Evolutionary conservation across 1,140 invertebrate genomes (phyloP), one percentile per base, ranked within the genome.

Genomic region (Drosophila watanabei): DNA sequence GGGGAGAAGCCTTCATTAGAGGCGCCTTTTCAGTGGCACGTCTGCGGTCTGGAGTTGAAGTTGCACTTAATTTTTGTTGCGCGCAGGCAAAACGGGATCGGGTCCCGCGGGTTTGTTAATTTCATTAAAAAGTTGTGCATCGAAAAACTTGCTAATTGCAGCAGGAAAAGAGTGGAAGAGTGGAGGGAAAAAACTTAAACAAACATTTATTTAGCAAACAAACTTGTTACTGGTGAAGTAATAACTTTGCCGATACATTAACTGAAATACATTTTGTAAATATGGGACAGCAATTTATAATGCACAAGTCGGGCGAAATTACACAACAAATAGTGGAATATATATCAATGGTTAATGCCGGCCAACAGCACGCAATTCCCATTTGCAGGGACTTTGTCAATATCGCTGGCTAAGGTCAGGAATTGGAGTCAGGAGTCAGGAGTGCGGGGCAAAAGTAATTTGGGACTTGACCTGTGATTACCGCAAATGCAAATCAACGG

Each of bases 71-170:
- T 69, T 49, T 51, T 57, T 71, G 68, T n/a, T 48, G 20, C 64
- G 52, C 68, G 68, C 20, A 49, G 66, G 65, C 33, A 49, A 46
- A 75, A 73, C 69, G 35, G 69, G 52, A 24, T 54, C 32, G 59
- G 49, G 64, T 46, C 71, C 71, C 43, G 68, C 56, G 71, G 71
- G 69, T 28, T 48, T 46, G 41, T 69, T 77, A 77, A 86, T 79
- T 86, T 82, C 75, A 87, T 87, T 86, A 82, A 82, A 87, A 82
- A 85, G 59, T 82, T 86, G 69, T 59, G 64, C 65, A 61, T 61
- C 75, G 64, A 62, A 82, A 78, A 82, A 62, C 52, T 77, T 77
- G 63, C 62, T 75, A 79, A 80, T 77, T 77, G 75, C 63, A 10
- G 73, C 41, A 46, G 33, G 48, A 28, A 28, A 16, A 49, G 16